phyloP scores from a whole-genome alignment of 2,113 vertebrate species.

The Melanostigma gelatinosum region DNA sequence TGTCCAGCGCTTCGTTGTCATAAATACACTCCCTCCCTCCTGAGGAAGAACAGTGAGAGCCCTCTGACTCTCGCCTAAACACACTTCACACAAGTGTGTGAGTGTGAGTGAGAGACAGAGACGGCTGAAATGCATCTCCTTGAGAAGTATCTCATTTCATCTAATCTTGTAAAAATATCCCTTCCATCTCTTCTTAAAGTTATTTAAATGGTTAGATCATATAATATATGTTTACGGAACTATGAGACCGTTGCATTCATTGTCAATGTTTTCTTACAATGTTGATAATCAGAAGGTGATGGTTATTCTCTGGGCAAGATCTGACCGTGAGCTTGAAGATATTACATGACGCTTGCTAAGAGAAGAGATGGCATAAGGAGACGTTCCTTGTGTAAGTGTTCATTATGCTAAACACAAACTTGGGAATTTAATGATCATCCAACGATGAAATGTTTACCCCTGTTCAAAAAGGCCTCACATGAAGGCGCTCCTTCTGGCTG shows the following conservation, averaged over 20 bases:
- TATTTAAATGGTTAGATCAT: not conserved
- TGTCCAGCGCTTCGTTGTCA: slow-evolving; percentile 55
- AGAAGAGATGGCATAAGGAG: not conserved
- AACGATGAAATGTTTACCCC: not conserved
- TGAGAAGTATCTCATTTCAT: slow-evolving; percentile 3
- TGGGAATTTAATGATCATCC: not conserved
- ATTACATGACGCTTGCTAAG: not conserved
- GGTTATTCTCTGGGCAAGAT: slow-evolving; percentile 8
- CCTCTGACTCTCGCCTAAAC: slow-evolving; percentile 14
- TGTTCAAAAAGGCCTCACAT: not conserved
- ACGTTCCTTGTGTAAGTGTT: not conserved
- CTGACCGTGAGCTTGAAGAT: slow-evolving; percentile 3
- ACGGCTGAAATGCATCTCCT: not conserved
- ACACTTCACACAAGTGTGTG: not conserved
- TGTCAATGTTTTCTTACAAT: not conserved
- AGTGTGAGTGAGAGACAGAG: not conserved
- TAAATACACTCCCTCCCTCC: slow-evolving; percentile 45
- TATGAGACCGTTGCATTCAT: not conserved
- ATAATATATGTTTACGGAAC: slow-evolving; percentile 10
- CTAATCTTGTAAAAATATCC: slow-evolving; percentile 3
- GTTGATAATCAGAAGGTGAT: not conserved
- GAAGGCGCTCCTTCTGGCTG: not conserved
- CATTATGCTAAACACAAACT: not conserved
- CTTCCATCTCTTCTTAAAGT: not conserved
- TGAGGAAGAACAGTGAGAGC: slow-evolving; percentile 42